Conservation (phyloP, 37 sponge, comb jelly and placozoan species). For the Cliona cf. orientalis region DNA sequence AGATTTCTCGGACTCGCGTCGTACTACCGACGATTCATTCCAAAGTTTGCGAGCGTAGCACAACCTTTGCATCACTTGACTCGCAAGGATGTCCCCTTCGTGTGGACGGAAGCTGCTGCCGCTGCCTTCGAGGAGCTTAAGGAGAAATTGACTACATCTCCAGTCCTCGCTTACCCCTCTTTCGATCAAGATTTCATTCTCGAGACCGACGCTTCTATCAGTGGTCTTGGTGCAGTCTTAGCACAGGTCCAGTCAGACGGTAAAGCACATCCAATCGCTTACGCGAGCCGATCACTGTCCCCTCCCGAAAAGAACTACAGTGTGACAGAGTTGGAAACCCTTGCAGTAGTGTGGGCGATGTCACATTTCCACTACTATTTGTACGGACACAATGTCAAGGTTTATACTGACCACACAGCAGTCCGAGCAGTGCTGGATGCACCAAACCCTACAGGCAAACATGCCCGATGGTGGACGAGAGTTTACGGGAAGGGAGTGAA, state of each 20-base stretch:
- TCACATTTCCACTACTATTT: conserved; percentile 8
- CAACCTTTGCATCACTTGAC: conserved; percentile 19
- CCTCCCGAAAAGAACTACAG: conserved; percentile 21
- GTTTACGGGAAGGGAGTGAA: conserved; percentile 22
- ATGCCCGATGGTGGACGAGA: conserved; percentile 64
- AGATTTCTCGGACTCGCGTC: conserved; percentile 52
- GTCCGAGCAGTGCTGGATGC: conserved; percentile 53
- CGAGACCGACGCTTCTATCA: too few relatives aligned
- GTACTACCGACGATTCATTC: conserved; percentile 33
- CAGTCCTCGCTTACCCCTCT: conserved; percentile 15
- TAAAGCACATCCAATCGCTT: conserved; percentile 6
- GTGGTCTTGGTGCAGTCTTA: conserved; percentile 8
- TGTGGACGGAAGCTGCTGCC: conserved; percentile 24
- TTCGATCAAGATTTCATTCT: conserved; percentile 14
- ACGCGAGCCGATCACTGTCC: conserved; percentile 22
- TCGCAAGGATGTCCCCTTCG: conserved; percentile 1
- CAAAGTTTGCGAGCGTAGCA: conserved; percentile 13
- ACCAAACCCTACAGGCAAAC: conserved; percentile 55
- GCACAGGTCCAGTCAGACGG: conserved; percentile 8
- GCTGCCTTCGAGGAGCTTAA: conserved; percentile 10
- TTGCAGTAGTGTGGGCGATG: conserved; percentile 31
- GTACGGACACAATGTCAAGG: conserved; percentile 17
- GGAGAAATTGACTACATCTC: background rate
- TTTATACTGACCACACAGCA: conserved; percentile 51
- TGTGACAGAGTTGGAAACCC: background rate